Evolutionary conservation across 1,140 invertebrate species (phyloP), one percentile per base, ranked within the genome.

Genomic region (Anastatus disparis): DNA sequence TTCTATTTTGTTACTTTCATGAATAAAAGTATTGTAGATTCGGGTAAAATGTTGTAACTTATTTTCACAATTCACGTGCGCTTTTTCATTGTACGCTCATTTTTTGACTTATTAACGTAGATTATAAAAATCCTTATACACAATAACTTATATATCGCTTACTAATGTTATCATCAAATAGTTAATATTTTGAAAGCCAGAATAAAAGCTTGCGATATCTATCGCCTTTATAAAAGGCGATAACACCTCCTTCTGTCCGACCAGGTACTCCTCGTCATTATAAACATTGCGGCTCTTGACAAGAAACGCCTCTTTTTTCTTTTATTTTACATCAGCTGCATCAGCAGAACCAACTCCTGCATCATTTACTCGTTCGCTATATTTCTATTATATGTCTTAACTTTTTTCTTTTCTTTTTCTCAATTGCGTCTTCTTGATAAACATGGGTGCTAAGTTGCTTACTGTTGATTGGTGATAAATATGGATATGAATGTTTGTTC

Each of bases 211-310:
- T 15, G 22, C 50, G 24, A 13, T 22, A 42, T 9, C 50, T 42
- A 52, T 53, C 63, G 24, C 29, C 27, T n/a, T 66, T 66, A 66
- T 22, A 31, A 46, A 22, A 46, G 38, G 50, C 64, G 52, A 46
- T 46, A 40, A 46, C 38, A 56, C 46, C 52, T 42, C 17, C 64
- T 66, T 40, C 50, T 29, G 31, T 44, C n/a, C 42, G 31, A 26
- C 38, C 8, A 9, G 29, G 20, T 15, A 3, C 2, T 29, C 20
- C n/a, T 44, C 53, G 20, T 48, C 9, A 40, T 38, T 53, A 53
- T 67, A 58, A 67, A 67, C 66, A 69, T 69, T 12, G 55, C 22
- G 53, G 15, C 13, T n/a, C n/a, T n/a, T n/a, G n/a, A n/a, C n/a
- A n/a, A n/a, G n/a, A n/a, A n/a, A n/a, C n/a, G n/a, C n/a, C n/a